Evolutionary conservation across 2,113 vertebrate genomes (phyloP).

Genomic region (Takifugu flavidus): DNA sequence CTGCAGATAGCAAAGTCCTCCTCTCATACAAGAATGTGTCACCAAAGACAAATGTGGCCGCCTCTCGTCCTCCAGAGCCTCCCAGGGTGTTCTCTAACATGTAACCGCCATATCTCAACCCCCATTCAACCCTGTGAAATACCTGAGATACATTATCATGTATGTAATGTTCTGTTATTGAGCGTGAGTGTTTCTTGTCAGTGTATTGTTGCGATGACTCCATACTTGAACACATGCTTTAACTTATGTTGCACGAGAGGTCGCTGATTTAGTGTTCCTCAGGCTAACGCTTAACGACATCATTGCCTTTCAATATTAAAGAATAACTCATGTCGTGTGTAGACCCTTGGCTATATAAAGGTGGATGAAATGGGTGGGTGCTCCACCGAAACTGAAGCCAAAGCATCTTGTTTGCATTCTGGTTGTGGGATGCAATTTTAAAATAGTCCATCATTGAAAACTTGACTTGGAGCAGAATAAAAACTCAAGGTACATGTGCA

Average conservation of each 20-base stretch:
- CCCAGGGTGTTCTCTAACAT: slow-evolving; percentile 17
- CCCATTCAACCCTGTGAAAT: slow-evolving; percentile 30
- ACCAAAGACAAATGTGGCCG: slow-evolving; percentile 16
- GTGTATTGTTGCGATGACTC: slow-evolving; percentile 13
- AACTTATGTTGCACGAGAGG: slow-evolving; percentile 34
- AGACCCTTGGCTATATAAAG: slow-evolving; percentile 28
- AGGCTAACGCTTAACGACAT: slow-evolving; percentile 14
- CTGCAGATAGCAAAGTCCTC: slow-evolving; percentile 21
- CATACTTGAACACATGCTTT: slow-evolving; percentile 49
- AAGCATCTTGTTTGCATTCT: too few species aligned
- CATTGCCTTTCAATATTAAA: slow-evolving; percentile 20
- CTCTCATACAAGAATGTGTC: slow-evolving; percentile 33
- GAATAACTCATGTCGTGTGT: slow-evolving; percentile 24
- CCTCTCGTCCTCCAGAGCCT: background rate
- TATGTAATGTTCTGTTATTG: slow-evolving; percentile 16
- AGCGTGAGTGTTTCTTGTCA: slow-evolving; percentile 45
- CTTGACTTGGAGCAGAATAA: too few species aligned
- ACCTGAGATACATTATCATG: slow-evolving; percentile 26
- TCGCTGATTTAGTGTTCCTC: slow-evolving; percentile 44
- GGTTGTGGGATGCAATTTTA: too few species aligned
- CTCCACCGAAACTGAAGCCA: too few species aligned
- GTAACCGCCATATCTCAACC: slow-evolving; percentile 37
- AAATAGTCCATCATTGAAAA: too few species aligned
- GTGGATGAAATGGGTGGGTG: background rate
- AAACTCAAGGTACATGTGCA: too few species aligned